Percentiles rank a stretch among this genome's conserved stretches.
Conservation (phyloP, 2,113 vertebrate species). For the Ceyx melanurus region DNA sequence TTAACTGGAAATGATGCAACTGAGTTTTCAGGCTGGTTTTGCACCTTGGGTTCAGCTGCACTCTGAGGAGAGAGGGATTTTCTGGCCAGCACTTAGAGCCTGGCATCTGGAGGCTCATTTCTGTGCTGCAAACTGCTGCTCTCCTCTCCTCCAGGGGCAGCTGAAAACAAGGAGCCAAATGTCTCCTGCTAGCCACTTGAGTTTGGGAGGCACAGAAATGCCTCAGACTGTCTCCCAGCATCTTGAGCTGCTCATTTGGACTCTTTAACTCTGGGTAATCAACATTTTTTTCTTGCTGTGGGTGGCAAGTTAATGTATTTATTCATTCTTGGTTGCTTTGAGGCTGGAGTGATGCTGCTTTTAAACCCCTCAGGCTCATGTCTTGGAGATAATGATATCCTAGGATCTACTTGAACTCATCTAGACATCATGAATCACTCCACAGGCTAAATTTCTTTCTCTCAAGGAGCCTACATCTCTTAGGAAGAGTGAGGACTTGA, state of each 20-base stretch:
- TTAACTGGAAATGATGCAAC: background rate
- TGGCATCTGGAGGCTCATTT: background rate
- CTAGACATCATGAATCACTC: background rate
- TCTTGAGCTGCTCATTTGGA: background rate
- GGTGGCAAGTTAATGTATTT: background rate
- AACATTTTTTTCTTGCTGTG: background rate
- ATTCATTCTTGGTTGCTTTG: background rate
- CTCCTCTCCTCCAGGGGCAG: too few relatives aligned
- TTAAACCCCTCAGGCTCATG: background rate
- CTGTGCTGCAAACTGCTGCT: background rate
- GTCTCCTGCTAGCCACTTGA: background rate
- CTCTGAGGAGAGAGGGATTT: background rate
- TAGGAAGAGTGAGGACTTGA: background rate
- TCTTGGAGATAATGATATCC: background rate
- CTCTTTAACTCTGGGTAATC: fast-evolving
- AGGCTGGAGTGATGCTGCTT: background rate
- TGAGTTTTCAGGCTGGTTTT: background rate
- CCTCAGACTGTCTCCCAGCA: background rate
- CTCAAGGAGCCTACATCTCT: background rate
- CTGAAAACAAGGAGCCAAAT: background rate
- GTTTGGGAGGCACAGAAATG: background rate
- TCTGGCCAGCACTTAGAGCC: background rate
- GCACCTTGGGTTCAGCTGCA: background rate
- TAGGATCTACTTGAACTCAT: background rate
- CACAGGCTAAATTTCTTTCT: background rate